These are phyloP conservation scores for Zosterops pallidus DNA, from an alignment of 2,113 vertebrate species.

Conservation along the genomic window DNA sequence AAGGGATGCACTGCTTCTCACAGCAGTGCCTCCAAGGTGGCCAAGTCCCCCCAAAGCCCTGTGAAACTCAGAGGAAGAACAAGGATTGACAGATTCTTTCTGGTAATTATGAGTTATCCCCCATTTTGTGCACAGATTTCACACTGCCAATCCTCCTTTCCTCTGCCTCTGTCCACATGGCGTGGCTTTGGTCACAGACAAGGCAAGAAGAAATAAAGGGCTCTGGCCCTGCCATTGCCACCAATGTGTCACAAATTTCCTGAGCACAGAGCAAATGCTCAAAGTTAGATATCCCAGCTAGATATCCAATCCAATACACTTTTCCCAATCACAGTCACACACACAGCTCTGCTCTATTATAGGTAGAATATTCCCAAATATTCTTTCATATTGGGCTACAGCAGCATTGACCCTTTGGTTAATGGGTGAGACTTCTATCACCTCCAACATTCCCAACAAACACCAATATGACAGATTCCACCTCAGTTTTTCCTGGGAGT, in stretches of 20 bases:
- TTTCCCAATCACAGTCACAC: background rate
- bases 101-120: background rate
- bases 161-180: background rate
- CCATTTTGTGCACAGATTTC: background rate
- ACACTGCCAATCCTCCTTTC: background rate
- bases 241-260: background rate
- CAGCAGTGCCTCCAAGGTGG: background rate
- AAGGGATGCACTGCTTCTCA: background rate
- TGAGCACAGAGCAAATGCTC: background rate
- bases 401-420: accelerated
- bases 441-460: background rate
- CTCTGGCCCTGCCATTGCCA: background rate
- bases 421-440: background rate
- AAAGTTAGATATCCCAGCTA: background rate
- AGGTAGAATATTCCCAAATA: background rate
- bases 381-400: background rate
- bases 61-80: background rate
- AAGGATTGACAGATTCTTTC: background rate
- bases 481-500: background rate
- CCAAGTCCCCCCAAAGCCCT: background rate
- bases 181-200: background rate
- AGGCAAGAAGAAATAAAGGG: background rate
- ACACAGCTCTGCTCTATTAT: background rate
- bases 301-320: background rate
- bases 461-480: background rate